Base-by-base conservation (phyloP, 2,797 vertebrate species). In the Syncerus caffer region DNA sequence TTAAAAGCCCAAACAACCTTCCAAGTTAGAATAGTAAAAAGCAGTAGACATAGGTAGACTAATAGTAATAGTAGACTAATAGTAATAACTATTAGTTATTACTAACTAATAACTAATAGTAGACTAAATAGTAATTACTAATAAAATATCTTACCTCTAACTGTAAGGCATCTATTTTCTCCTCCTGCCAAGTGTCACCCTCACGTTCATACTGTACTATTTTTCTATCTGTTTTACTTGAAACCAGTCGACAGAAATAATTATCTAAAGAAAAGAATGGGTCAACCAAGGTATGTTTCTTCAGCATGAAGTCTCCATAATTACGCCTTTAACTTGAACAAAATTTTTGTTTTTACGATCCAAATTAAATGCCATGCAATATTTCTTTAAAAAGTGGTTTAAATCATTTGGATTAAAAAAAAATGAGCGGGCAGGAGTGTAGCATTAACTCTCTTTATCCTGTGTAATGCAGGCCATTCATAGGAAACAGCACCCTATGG, bases 121-220 rank as follows among this genome's bases (percentile, higher is more conserved):
- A 42, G 42, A 42, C 42, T 42, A 42, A 42, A 42, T 42, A 67
- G 38, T 83, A n/a, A 42, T 50, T 80, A 64, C 9, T 51, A n/a
- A 31, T 27, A 53, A 89, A 96, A 89, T 53, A 96, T 79, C 97
- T 98, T 96, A 99, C 99, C 99, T 99, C 99, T 82, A 99, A 98
- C 79, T 99, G 99, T 45, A 99, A 99, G 21, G 99, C 99, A 93
- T 99, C 99, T 0, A 99, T 99, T 97, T 99, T 99, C 98, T 99
- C 99, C 14, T 99, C 99, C 80, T 99, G 99, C 98, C 99, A 99
- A 60, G 99, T 99, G 96, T 99, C 99, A 16, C 99, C 99, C 93
- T 99, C 99, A 67, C 99, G 99, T 96, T 99, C 99, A 1, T 99
- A 99, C 98, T 99, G 99, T 21, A 99, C 99, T 97, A 99, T 99